These are phyloP conservation scores for Zaprionus inermis DNA, from an alignment of 1,140 invertebrate genomes.

Conservation along the genomic window DNA sequence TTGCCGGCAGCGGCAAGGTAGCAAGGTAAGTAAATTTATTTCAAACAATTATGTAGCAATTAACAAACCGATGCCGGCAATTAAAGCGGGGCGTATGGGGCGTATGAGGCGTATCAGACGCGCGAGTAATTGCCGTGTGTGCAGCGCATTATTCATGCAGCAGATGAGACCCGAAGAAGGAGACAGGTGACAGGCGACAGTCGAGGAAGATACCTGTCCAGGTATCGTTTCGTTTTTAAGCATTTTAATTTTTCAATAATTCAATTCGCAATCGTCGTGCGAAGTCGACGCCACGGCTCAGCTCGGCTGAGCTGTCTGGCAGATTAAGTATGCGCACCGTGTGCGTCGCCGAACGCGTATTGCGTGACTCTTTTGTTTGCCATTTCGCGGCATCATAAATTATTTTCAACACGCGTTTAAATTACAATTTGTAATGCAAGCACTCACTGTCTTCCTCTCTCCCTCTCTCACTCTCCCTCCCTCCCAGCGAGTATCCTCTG, in stretches of 20 bases:
- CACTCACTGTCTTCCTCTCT: conserved; percentile 9
- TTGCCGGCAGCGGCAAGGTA: not conserved
- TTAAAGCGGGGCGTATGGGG: conserved; percentile 52
- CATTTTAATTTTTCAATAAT: conserved; percentile 79
- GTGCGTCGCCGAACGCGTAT: conserved; percentile 24
- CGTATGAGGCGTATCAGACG: not conserved
- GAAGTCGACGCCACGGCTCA: conserved; percentile 1
- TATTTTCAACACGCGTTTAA: conserved; percentile 58
- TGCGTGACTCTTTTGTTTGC: conserved; percentile 44
- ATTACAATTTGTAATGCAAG: conserved; percentile 55
- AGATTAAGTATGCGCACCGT: conserved; percentile 60
- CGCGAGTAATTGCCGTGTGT: conserved; percentile 31
- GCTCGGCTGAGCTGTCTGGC: conserved; percentile 25
- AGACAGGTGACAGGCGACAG: not conserved
- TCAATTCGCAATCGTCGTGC: conserved; percentile 52
- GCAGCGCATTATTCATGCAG: conserved; percentile 71
- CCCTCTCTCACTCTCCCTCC: not conserved
- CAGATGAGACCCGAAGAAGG: conserved; percentile 42
- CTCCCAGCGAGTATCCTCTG: conserved; percentile 17
- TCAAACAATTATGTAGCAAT: conserved; percentile 82
- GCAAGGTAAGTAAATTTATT: conserved; percentile 74
- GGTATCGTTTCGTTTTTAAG: conserved; percentile 34
- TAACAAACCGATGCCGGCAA: conserved; percentile 80
- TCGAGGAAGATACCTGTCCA: not conserved
- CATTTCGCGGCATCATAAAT: conserved; percentile 53